phyloP scores from a whole-genome alignment of 2,113 vertebrate genomes.

The Calonectris borealis region DNA sequence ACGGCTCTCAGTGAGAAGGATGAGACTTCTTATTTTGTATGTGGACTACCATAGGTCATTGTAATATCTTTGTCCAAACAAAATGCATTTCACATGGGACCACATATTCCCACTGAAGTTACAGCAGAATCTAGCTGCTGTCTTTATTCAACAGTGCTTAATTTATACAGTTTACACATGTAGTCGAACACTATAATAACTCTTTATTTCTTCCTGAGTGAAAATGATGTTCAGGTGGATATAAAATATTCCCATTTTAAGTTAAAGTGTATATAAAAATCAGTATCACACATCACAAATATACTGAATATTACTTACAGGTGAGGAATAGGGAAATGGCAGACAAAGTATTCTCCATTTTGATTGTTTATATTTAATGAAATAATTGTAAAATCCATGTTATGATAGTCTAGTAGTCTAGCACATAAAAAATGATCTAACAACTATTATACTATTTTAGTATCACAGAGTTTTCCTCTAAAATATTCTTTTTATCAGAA shows the following conservation, averaged over 20 bases:
- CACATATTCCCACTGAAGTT: not conserved
- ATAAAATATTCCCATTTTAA: not conserved
- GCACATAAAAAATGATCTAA: not conserved
- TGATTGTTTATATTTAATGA: not conserved
- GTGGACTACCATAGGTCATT: not conserved
- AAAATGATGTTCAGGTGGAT: not conserved
- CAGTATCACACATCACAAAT: not conserved
- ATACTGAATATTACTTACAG: not conserved
- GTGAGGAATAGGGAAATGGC: not conserved
- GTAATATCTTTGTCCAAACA: not conserved
- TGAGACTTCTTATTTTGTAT: not conserved
- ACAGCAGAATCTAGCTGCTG: not conserved
- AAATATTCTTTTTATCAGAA: not conserved
- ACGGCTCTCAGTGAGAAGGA: not conserved
- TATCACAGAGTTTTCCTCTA: not conserved
- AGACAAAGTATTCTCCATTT: not conserved
- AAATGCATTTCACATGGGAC: not conserved
- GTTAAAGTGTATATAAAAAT: not conserved
- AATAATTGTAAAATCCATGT: not conserved
- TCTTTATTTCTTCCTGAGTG: not conserved
- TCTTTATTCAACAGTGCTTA: not conserved
- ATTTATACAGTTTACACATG: not conserved
- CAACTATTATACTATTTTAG: not conserved
- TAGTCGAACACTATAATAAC: not conserved
- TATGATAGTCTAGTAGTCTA: not conserved